Evolutionary conservation across 2,888 invertebrate genomes (phyloP), one percentile per base, ranked within the genome.

Genomic region (Oxystoma pomonae): DNA sequence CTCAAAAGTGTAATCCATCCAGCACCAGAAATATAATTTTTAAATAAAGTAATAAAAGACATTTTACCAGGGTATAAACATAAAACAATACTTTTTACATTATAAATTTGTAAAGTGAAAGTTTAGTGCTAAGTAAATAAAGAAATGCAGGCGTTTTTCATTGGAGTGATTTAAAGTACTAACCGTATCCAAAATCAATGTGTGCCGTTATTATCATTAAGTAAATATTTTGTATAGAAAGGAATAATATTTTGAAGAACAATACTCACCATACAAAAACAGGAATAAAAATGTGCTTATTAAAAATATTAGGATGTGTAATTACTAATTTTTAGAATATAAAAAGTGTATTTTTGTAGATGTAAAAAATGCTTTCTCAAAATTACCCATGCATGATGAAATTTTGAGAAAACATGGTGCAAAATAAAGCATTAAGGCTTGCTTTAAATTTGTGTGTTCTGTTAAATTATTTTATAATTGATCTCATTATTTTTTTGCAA

Each of bases 1-100:
- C 79, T 79, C 79, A 79, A 79, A 78, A 78, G 77, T 79, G 72
- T 78, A 79, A 78, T 80, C 79, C 79, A 79, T 80, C 79, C 79
- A 80, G 77, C 76, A 71, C 72, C 65, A 70, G 63, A 70, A 62
- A 62, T 64, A 60, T 16, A 61, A 22, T 63, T 66, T 66, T 67
- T 64, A 63, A 61, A 61, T 35, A 35, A 35, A 3, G 35, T 12
- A 3, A 3, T 12, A 3, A 35, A 35, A 35, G 35, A 35, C 35
- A 35, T 35, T 35, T 35, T 35, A 35, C 12, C 35, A 35, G 35
- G 35, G 35, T 35, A 35, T 35, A 35, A n/a, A n/a, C 67, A 67
- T 51, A 67, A 66, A 63, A 61, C 66, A 68, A 57, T 65, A 64
- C 65, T 70, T 70, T 70, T 70, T 69, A 70, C 69, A 70, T 70